A percentile compares a stretch with the other conserved stretches of the same genome.
Conservation (phyloP, 2,113 vertebrate genomes). For the cattle (Bos taurus) region DNA sequence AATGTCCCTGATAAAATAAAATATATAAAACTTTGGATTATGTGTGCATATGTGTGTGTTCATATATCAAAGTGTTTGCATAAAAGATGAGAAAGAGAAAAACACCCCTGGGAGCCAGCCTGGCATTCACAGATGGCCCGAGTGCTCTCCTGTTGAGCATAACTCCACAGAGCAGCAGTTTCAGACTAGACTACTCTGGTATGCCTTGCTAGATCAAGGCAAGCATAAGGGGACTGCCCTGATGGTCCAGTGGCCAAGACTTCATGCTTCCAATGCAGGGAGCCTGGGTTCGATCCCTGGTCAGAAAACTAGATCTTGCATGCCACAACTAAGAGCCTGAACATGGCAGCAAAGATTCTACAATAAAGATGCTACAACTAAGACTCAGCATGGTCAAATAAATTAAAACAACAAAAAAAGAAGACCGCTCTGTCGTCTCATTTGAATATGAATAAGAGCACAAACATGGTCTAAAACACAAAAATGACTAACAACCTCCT, state of each 20-base stretch:
- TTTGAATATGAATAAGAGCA: not conserved
- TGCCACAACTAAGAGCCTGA: not conserved
- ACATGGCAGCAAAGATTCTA: not conserved
- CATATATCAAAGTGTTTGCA: not conserved
- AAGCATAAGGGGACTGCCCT: not conserved
- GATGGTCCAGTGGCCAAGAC: not conserved
- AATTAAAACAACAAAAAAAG: not conserved
- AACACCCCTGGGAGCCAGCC: not conserved
- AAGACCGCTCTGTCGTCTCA: not conserved
- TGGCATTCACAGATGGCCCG: not conserved
- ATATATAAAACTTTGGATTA: not conserved
- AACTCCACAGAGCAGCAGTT: not conserved
- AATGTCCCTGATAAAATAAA: not conserved
- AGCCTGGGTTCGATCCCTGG: not conserved
- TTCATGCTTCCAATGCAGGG: not conserved
- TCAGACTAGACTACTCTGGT: not conserved
- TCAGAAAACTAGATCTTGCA: not conserved
- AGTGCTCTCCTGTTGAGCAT: not conserved
- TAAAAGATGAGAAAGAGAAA: not conserved
- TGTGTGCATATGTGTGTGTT: not conserved
- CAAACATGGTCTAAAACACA: not conserved
- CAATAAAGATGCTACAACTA: not conserved
- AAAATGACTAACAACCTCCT: not conserved
- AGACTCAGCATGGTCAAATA: not conserved
- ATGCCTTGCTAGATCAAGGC: not conserved